Conservation (phyloP, 2,113 vertebrate genomes). For the Crotalus tigris region DNA sequence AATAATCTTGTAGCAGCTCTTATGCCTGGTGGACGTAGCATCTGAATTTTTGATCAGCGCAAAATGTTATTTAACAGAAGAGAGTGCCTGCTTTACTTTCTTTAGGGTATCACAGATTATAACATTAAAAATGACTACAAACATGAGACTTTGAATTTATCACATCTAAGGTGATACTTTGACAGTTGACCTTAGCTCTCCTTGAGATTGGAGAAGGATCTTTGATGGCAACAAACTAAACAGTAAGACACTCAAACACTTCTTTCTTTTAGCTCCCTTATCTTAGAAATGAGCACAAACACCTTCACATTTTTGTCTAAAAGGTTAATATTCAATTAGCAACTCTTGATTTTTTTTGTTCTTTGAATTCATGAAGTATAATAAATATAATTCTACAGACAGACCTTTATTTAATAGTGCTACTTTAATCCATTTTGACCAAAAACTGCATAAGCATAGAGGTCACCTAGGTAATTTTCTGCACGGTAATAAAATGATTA, state of each 20-base stretch:
- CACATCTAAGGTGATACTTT: not conserved
- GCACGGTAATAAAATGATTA: not conserved
- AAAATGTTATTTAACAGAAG: not conserved
- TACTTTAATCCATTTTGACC: not conserved
- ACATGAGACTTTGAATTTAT: not conserved
- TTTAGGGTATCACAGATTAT: not conserved
- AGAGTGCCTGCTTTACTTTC: not conserved
- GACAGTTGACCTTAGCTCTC: not conserved
- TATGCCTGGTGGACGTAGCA: not conserved
- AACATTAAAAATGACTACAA: not conserved
- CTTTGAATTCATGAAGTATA: not conserved
- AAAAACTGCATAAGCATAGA: not conserved
- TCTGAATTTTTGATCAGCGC: not conserved
- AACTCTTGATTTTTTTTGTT: not conserved
- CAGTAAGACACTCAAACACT: not conserved
- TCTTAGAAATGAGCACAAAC: not conserved
- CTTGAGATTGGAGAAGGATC: not conserved
- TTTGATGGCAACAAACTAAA: not conserved
- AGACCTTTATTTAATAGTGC: not conserved
- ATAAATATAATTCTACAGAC: no score
- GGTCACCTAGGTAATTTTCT: not conserved
- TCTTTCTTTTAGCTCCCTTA: not conserved
- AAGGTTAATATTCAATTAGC: not conserved
- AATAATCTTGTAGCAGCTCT: conserved; percentile 3
- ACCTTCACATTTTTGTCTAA: not conserved